A percentile compares a stretch with the other conserved stretches of the same genome.
Conservation (phyloP, 2,113 vertebrate genomes). For the Cyanistes caeruleus region DNA sequence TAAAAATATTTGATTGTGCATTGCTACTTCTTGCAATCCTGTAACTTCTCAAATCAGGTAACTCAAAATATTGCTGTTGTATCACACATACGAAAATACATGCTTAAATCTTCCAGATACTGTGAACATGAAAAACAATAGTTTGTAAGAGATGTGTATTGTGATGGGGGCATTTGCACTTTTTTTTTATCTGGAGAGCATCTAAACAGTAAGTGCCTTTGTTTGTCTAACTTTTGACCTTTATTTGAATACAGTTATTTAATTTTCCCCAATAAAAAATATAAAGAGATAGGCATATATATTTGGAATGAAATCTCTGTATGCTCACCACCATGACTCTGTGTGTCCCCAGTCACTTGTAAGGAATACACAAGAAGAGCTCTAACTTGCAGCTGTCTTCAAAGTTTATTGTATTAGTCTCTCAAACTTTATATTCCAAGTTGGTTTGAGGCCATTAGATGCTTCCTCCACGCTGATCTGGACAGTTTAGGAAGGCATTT, state of each 20-base stretch:
- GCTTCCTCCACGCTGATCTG: background rate
- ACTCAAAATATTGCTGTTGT: background rate
- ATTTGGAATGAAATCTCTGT: background rate
- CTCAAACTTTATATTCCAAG: background rate
- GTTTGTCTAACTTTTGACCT: background rate
- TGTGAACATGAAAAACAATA: background rate
- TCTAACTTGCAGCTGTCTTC: background rate
- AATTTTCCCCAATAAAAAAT: background rate
- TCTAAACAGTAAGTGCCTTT: background rate
- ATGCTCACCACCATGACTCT: background rate
- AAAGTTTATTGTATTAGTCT: background rate
- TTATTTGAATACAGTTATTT: background rate
- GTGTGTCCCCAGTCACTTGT: background rate
- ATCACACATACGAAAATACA: background rate
- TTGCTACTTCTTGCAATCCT: background rate
- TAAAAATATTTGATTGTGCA: background rate
- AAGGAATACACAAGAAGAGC: background rate
- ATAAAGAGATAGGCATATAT: background rate
- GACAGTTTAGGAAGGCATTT: background rate
- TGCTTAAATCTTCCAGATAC: background rate
- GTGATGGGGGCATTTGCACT: accelerated
- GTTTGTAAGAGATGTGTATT: background rate
- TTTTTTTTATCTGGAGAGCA: background rate
- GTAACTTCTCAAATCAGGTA: background rate
- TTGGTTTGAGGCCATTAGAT: background rate